These are phyloP conservation scores for Eretmochelys imbricata DNA, from an alignment of 2,113 vertebrate genomes.

Conservation along the genomic window DNA sequence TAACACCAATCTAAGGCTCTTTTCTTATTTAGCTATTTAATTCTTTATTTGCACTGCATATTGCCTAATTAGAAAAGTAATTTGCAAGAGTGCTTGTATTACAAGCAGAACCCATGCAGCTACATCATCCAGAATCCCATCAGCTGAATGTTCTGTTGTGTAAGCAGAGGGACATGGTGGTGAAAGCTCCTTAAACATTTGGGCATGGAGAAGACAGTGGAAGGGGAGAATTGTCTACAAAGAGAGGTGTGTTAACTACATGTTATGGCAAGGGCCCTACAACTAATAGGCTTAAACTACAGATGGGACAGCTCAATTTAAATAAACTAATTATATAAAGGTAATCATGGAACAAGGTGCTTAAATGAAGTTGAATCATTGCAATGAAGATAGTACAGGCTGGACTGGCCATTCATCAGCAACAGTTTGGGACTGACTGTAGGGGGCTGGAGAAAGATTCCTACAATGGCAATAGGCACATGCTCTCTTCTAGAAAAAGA, in stretches of 20 bases:
- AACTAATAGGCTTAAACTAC: fast-evolving
- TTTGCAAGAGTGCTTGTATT: neutral
- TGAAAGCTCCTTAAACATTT: neutral
- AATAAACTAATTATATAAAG: fast-evolving
- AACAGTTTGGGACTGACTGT: neutral
- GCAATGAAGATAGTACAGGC: neutral
- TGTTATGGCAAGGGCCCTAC: neutral
- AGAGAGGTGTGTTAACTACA: neutral
- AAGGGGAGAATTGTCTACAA: neutral
- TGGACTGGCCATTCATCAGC: fast-evolving
- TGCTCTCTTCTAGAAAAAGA: fast-evolving
- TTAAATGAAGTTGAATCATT: fast-evolving
- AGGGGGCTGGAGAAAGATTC: neutral
- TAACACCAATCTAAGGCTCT: fast-evolving
- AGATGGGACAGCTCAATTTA: fast-evolving
- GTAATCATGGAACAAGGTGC: fast-evolving
- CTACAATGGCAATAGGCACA: fast-evolving
- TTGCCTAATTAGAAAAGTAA: neutral
- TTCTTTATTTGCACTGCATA: neutral
- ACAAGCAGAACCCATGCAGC: neutral
- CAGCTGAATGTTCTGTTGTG: neutral
- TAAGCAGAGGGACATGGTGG: neutral
- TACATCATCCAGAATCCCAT: neutral
- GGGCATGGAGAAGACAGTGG: neutral
- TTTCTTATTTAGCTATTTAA: neutral